Evolutionary conservation across 2,888 invertebrate genomes (phyloP), one percentile per base, ranked within the genome.

Genomic region (Lepidonotus clava): DNA sequence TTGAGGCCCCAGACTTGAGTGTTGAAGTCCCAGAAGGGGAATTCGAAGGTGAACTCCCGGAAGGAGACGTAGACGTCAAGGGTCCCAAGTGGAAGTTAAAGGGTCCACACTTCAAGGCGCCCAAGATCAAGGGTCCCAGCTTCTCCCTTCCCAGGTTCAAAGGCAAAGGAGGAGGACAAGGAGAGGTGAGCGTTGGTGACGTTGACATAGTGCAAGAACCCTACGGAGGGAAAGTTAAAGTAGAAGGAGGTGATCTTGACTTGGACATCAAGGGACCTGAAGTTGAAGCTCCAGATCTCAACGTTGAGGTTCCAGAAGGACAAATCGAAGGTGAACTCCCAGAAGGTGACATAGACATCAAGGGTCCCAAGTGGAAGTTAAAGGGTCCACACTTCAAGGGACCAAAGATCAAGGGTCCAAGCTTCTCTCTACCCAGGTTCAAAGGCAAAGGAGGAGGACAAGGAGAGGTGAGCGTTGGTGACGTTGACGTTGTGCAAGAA

Each of bases 371-470:
- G 77, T 77, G 77, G 77, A 38, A 41, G 8, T 18, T 77, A 14
- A 77, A 77, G 28, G 77, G 77, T n/a, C 77, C 77, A 40, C 66
- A 66, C 21, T 77, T 77, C 77, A 77, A 77, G 28, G 77, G 40
- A 24, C 77, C 77, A 18, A 36, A 41, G 21, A 41, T 77, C 77
- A 77, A 41, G 14, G 40, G 40, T 11, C 77, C 77, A 4, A 77
- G 77, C 28, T 38, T 77, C 77, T 77, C 77, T 21, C 77, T 77
- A n/a, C 77, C 77, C 5, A 77, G n/a, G 77, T 77, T 51, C 21
- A 21, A 21, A 5, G 40, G 41, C 6, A 40, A 41, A 77, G 34
- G 34, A n/a, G n/a, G 34, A 5, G 77, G 77, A 18, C 77, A 77
- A 77, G 77, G 77, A 40, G 77, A 77, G 40, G 46, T 77, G 8